Evolutionary conservation across 1,140 invertebrate species (phyloP).

Genomic region (Dinoponera quadriceps): DNA sequence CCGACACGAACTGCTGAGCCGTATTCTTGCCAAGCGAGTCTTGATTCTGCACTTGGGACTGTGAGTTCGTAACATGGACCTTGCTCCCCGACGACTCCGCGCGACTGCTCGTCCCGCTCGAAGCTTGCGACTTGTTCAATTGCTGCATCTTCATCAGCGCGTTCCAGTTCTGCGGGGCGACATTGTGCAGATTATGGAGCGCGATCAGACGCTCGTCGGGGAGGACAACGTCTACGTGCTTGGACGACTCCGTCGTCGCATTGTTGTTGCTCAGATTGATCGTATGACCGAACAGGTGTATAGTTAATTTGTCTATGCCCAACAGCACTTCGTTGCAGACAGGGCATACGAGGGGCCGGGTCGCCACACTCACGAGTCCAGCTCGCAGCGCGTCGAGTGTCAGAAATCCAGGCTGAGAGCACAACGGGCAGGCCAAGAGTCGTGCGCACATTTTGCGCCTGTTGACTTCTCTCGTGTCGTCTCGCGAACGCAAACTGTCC

Average conservation of each 20-base stretch:
- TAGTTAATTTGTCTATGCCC: constrained; percentile 94
- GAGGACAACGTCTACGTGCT: constrained; percentile 28
- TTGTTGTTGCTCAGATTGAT: constrained; percentile 74
- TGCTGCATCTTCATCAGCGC: constrained; percentile 47
- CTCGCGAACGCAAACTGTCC: neutral
- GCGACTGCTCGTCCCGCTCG: constrained; percentile 19
- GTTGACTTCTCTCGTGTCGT: neutral
- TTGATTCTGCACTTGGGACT: constrained; percentile 34
- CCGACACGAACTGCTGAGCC: constrained; percentile 35
- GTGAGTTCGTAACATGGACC: constrained; percentile 21
- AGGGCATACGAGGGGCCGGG: constrained; percentile 90
- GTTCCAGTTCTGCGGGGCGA: constrained; percentile 60
- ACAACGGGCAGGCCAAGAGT: constrained; percentile 91
- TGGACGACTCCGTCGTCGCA: constrained; percentile 33
- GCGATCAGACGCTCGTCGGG: constrained; percentile 8
- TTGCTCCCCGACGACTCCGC: constrained; percentile 5
- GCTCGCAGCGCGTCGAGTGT: constrained; percentile 89
- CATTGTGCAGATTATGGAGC: constrained; percentile 45
- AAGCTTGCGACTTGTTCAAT: constrained; percentile 18
- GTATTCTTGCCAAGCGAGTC: neutral
- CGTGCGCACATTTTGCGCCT: constrained; percentile 87
- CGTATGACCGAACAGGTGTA: constrained; percentile 92
- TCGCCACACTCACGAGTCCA: constrained; percentile 91
- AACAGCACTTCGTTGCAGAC: constrained; percentile 90
- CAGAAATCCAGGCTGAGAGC: constrained; percentile 90